Percentiles rank a stretch among this genome's conserved stretches.
These are phyloP conservation scores for Myodes glareolus DNA, from an alignment of 2,113 vertebrate species.

Conservation along the genomic window DNA sequence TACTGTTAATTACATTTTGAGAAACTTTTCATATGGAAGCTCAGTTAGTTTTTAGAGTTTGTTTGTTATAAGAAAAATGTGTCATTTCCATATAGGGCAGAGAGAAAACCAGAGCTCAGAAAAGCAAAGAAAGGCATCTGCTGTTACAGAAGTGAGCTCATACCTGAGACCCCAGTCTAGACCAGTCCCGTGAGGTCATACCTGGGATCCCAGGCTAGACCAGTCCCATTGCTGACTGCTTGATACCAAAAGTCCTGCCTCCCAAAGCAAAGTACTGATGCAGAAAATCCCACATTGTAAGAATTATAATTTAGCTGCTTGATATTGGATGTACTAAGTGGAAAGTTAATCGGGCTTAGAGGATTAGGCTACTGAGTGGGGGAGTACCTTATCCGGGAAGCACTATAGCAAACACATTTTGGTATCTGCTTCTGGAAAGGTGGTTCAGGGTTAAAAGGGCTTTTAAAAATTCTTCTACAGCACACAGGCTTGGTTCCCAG, in stretches of 20 bases:
- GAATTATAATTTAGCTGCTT: neutral
- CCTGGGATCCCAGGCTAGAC: neutral
- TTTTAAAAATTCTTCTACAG: neutral
- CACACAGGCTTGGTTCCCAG: neutral
- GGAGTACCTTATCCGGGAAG: neutral
- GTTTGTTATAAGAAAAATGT: neutral
- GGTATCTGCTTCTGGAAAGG: neutral
- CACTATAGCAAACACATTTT: neutral
- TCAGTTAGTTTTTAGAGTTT: neutral
- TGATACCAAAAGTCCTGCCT: neutral
- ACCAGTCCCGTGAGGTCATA: neutral
- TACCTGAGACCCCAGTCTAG: too few relatives aligned
- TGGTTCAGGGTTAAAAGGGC: neutral
- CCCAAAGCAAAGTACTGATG: neutral
- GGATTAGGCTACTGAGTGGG: neutral
- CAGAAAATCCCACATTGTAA: neutral
- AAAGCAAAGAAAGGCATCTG: neutral
- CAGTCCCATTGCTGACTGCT: neutral
- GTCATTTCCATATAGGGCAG: neutral
- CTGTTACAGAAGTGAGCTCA: neutral
- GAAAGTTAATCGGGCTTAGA: neutral
- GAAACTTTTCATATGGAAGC: neutral
- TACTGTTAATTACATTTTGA: conserved; percentile 5
- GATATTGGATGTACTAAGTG: neutral
- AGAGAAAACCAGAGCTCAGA: neutral